Percentiles rank a stretch among this genome's conserved stretches.
These are phyloP conservation scores for Cryptosula pallasiana DNA, from an alignment of 2,888 invertebrate species.

Conservation along the genomic window DNA sequence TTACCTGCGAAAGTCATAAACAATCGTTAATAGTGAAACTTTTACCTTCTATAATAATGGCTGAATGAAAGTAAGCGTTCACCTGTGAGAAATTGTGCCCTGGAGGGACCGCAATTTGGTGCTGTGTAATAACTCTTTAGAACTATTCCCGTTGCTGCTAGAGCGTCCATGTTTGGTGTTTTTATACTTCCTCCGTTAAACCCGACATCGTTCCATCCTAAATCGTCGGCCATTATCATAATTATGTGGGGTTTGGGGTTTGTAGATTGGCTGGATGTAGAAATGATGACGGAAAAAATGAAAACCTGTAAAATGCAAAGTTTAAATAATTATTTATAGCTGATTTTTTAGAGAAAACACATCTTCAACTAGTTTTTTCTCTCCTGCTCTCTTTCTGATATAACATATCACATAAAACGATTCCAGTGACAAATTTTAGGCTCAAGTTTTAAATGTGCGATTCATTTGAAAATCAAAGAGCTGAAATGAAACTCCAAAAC, in stretches of 20 bases:
- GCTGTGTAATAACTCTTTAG: slow-evolving; percentile 14
- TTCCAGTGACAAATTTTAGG: too few relatives aligned
- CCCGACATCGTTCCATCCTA: slow-evolving; percentile 15
- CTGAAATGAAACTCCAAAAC: too few relatives aligned
- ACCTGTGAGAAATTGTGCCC: slow-evolving; percentile 21
- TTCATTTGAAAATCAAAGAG: too few relatives aligned
- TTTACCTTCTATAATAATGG: too few relatives aligned
- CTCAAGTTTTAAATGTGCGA: too few relatives aligned
- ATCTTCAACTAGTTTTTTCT: too few relatives aligned
- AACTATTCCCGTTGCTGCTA: background rate
- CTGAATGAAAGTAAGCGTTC: background rate
- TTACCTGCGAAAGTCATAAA: background rate
- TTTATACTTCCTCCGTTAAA: background rate
- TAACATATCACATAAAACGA: too few relatives aligned
- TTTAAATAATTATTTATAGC: too few relatives aligned
- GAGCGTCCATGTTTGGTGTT: slow-evolving; percentile 2
- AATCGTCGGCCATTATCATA: slow-evolving; percentile 22
- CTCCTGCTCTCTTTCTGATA: too few relatives aligned
- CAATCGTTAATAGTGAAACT: too few relatives aligned
- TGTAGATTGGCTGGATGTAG: background rate
- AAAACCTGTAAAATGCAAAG: background rate
- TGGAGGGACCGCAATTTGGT: slow-evolving; percentile 13
- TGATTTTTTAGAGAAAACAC: too few relatives aligned
- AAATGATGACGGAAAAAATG: background rate
- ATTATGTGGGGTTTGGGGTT: background rate